A percentile compares a stretch with the other conserved stretches of the same genome.
Evolutionary conservation across 2,113 vertebrate species (phyloP).

Genomic region (Menura novaehollandiae): DNA sequence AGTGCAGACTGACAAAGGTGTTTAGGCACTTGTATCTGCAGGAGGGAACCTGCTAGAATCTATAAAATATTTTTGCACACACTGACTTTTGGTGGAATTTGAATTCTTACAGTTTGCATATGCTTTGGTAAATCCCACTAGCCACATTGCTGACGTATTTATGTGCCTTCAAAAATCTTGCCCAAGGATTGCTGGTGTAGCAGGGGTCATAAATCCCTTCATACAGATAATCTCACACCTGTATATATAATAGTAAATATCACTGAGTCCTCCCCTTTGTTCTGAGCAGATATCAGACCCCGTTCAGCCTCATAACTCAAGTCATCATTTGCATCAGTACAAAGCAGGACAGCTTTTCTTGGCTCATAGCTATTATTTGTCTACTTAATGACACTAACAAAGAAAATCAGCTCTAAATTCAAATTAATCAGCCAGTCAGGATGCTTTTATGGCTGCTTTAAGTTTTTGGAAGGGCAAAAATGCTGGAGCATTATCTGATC

Average conservation of each 20-base stretch:
- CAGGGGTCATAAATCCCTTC: neutral
- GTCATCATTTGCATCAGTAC: neutral
- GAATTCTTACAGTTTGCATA: neutral
- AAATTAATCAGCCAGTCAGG: neutral
- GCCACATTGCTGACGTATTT: neutral
- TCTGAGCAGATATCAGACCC: neutral
- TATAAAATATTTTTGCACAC: neutral
- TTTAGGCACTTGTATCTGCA: neutral
- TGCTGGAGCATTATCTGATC: neutral
- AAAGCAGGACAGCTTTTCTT: neutral
- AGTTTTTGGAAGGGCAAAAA: neutral
- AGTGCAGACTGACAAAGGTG: neutral
- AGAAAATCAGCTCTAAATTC: neutral
- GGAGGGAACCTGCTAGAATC: neutral
- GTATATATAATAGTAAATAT: neutral
- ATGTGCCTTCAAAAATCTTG: neutral
- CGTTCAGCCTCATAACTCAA: accelerated
- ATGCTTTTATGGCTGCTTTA: neutral
- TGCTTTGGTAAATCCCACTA: neutral
- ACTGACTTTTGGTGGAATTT: neutral
- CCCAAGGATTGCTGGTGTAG: neutral
- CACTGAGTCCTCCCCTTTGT: neutral
- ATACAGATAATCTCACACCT: neutral
- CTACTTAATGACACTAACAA: neutral
- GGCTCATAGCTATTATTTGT: neutral